Conservation (phyloP, 2,797 vertebrate genomes). For the Clamator glandarius region DNA sequence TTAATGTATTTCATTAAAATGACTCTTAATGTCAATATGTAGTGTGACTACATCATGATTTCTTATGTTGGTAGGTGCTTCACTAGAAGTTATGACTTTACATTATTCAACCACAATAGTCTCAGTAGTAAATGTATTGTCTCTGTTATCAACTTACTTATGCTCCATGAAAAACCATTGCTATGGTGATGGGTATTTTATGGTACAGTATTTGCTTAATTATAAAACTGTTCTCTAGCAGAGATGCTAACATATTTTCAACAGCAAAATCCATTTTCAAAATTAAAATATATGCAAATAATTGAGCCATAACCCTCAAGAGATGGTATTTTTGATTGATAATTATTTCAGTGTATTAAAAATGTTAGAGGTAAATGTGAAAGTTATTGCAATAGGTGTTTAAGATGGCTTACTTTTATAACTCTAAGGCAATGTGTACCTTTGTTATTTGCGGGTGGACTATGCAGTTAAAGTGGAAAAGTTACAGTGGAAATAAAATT, state of each 20-base stretch:
- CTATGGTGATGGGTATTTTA: conserved; percentile 70
- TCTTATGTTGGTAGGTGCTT: conserved; percentile 62
- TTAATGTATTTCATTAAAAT: conserved; percentile 76
- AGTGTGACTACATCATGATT: conserved; percentile 54
- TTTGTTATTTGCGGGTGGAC: conserved; percentile 22
- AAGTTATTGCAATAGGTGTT: conserved; percentile 14
- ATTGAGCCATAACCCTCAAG: conserved; percentile 23
- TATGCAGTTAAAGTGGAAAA: conserved; percentile 13
- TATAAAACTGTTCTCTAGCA: conserved; percentile 56
- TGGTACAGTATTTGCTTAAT: conserved; percentile 43
- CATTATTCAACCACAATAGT: conserved; percentile 24
- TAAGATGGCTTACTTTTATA: conserved; percentile 29
- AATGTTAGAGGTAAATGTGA: conserved; percentile 14
- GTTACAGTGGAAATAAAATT: conserved; percentile 55
- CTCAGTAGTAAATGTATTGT: conserved; percentile 23
- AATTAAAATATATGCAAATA: conserved; percentile 41
- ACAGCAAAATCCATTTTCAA: conserved; percentile 48
- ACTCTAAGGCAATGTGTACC: neutral
- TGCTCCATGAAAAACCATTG: conserved; percentile 61
- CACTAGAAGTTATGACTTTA: conserved; percentile 31
- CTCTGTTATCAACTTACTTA: conserved; percentile 50
- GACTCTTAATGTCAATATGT: conserved; percentile 69
- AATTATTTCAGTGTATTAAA: conserved; percentile 55
- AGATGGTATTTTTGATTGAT: conserved; percentile 20
- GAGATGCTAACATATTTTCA: conserved; percentile 18